Base-by-base conservation (phyloP, 2,797 vertebrate genomes). In the Enoplosus armatus region DNA sequence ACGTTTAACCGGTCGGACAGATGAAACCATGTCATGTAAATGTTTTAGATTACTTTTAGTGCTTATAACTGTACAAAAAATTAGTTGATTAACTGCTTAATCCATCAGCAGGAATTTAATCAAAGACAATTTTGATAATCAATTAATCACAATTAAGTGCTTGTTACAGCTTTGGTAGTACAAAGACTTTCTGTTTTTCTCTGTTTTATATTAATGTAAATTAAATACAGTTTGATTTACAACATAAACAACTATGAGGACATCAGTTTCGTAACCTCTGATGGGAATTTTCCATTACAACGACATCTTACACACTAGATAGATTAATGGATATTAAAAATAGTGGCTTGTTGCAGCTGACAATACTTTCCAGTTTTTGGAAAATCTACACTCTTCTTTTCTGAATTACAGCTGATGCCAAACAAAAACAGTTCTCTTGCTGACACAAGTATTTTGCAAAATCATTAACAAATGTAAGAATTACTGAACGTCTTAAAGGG, bases 391-490 rank as follows among this genome's bases (percentile, higher is more conserved):
- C 6, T 48, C 29, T 12, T 58, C 18, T 22, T 8, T 45, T 64
- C 37, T 73, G 43, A 47, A 65, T 11, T n/a, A 45, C 67, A 27
- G 62, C 41, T 18, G 47, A 66, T 16, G 41, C 53, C 51, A 54
- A 27, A 61, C 31, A 47, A 3, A 37, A 39, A 7, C 3, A 3
- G 1, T 8, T 6, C 22, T 43, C 15, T 14, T 63, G 50, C 62
- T 58, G 55, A 67, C 55, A 69, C 16, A n/a, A 68, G n/a, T 22
- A 35, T 26, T 77, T 31, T 31, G 11, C n/a, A 55, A 48, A 39
- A 76, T 47, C 61, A 47, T 26, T 15, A 54, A 59, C 62, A 77
- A 73, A 76, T 77, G 73, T 10, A 50, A 22, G 41, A 53, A 33
- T 26, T 27, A 56, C 5, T 33, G 35, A 72, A 15, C 4, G 4